Conservation (phyloP, 2,113 vertebrate genomes). For the Cephalopterus ornatus region DNA sequence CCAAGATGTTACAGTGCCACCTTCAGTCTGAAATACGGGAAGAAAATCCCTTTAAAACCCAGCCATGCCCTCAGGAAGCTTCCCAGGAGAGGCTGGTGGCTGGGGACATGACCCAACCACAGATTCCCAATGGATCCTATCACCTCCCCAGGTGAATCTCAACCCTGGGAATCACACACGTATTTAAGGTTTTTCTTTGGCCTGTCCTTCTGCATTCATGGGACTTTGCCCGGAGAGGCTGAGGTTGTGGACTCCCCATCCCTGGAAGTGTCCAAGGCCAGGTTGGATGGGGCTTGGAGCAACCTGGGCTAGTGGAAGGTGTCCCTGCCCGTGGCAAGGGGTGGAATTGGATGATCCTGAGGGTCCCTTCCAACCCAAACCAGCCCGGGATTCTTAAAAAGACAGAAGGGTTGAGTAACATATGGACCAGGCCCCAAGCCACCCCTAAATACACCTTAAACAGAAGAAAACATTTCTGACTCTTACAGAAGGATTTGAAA, state of each 20-base stretch:
- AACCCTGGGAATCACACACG: neutral
- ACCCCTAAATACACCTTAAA: neutral
- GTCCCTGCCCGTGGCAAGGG: neutral
- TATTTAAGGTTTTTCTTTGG: neutral
- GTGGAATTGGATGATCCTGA: neutral
- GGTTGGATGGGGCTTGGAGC: neutral
- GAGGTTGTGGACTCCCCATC: neutral
- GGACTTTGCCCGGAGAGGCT: fast-evolving
- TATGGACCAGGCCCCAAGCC: neutral
- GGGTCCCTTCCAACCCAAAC: neutral
- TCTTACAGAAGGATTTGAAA: neutral
- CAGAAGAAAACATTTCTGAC: neutral
- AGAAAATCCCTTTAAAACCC: neutral
- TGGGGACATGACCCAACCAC: neutral
- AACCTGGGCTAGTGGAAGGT: neutral
- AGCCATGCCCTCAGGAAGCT: neutral
- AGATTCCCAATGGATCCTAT: neutral
- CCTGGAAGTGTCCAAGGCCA: neutral
- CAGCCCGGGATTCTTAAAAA: neutral
- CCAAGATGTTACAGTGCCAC: conserved; percentile 62
- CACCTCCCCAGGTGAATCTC: fast-evolving
- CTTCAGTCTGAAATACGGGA: conserved; percentile 37
- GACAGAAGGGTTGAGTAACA: neutral
- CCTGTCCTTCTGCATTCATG: neutral
- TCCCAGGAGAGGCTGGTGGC: neutral